Percentiles rank a stretch among this genome's conserved stretches.
These are phyloP conservation scores for Protomyctophum bolini DNA, from an alignment of 2,113 vertebrate species.

Conservation along the genomic window DNA sequence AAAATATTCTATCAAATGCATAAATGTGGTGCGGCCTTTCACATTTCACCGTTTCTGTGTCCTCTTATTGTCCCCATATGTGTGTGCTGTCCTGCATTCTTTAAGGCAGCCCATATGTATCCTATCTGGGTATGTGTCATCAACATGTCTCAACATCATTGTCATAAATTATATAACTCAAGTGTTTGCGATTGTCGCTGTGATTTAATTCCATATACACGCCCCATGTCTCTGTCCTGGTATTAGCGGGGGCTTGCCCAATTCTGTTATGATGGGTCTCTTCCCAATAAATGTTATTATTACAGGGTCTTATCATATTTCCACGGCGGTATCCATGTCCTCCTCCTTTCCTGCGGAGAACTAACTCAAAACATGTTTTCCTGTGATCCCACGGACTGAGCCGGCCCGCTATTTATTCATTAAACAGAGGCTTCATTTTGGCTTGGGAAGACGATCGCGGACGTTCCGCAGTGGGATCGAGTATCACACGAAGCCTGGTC, in stretches of 20 bases:
- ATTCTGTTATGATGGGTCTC: conserved; percentile 27
- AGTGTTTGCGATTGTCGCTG: conserved; percentile 25
- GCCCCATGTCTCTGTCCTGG: conserved; percentile 26
- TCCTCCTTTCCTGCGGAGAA: conserved; percentile 59
- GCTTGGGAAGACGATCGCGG: conserved; percentile 34
- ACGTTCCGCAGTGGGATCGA: conserved; percentile 41
- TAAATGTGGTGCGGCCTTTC: too few relatives aligned
- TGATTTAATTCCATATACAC: conserved; percentile 34
- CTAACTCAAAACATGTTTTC: conserved; percentile 72
- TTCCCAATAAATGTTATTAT: conserved; percentile 54
- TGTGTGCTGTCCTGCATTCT: too few relatives aligned
- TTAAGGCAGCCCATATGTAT: too few relatives aligned
- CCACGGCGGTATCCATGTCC: conserved; percentile 53
- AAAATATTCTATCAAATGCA: too few relatives aligned
- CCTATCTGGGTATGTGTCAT: too few relatives aligned
- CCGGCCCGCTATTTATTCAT: conserved; percentile 63
- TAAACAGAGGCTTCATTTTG: conserved; percentile 48
- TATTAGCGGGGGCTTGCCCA: conserved; percentile 12
- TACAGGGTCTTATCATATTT: conserved; percentile 61
- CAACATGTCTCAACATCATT: neutral
- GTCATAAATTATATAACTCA: neutral
- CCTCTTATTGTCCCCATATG: too few relatives aligned
- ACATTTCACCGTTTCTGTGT: too few relatives aligned
- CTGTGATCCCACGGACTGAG: conserved; percentile 48
- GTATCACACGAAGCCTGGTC: conserved; percentile 37